Evolutionary conservation across 2,797 vertebrate genomes (phyloP), one percentile per base, ranked within the genome.

Genomic region (Tamandua tetradactyla): DNA sequence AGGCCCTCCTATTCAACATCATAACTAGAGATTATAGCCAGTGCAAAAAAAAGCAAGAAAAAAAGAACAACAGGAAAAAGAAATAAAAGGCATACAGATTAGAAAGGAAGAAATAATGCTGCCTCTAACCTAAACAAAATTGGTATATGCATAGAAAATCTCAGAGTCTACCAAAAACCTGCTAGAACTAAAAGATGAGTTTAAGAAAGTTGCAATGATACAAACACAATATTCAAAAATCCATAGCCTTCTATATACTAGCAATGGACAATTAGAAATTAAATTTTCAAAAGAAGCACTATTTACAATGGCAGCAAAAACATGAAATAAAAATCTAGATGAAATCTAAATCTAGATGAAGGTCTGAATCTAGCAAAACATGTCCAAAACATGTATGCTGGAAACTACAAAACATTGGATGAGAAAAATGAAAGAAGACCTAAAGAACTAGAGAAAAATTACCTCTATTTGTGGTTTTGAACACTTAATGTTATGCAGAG

Each of bases 101-200:
- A 49, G n/a, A 87, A 95, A 89, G 76, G 37, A 84, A 93, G 49
- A 84, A 88, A 76, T 49, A 79, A 72, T 14, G 9, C 32, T 68
- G 10, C 55, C 61, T 89, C 32, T 78, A 68, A 32, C 37, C 47
- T 87, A 91, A 74, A 74, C 52, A 89, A 83, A 87, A 71, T 72
- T 27, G 72, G 3, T 62, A 62, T 10, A 42, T 57, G 42, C 17
- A 7, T 23, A 76, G 47, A 76, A 83, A 93, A 87, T 49, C 52
- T 11, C 71, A 44, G 5, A 81, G 7, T 68, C 17, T 80, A 52
- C 64, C 74, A 74, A 72, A 92, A 87, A 57, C 18, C 22, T n/a
- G 66, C 37, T 25, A 55, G 30, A 91, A 71, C 59, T 64, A 64
- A 72, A 25, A 85, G 75, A 15, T 40, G 1, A 49, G 12, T 14